Evolutionary conservation across 2,113 vertebrate genomes (phyloP).

Genomic region (Patagioenas fasciata): DNA sequence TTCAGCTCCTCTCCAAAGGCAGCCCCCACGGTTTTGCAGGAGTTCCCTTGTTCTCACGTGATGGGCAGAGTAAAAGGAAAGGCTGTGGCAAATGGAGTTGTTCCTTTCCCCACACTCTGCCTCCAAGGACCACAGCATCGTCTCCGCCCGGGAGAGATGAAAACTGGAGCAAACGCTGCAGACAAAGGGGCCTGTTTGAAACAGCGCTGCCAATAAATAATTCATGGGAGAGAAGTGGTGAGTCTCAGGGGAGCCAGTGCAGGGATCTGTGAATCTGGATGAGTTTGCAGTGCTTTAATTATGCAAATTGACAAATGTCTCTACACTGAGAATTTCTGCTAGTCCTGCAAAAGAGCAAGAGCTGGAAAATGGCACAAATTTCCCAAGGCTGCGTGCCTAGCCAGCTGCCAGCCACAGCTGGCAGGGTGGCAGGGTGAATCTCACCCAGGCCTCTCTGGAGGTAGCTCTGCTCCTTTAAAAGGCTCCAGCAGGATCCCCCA

Average conservation of each 20-base stretch:
- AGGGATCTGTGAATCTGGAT: constrained; percentile 56
- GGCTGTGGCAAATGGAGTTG: neutral
- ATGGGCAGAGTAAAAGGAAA: neutral
- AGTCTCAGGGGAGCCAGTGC: constrained; percentile 48
- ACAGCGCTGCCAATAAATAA: constrained; percentile 26
- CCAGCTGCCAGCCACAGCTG: constrained; percentile 62
- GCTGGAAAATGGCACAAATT: constrained; percentile 24
- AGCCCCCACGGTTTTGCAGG: neutral
- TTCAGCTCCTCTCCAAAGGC: rapidly evolving
- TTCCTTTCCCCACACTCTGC: neutral
- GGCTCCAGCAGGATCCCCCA: neutral
- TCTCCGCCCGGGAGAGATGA: neutral
- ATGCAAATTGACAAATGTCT: constrained; percentile 71
- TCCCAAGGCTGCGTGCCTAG: neutral
- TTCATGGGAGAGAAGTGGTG: constrained; percentile 50
- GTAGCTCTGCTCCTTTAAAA: neutral
- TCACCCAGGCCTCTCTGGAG: neutral
- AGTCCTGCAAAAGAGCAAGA: constrained; percentile 56
- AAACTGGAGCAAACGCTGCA: constrained; percentile 2
- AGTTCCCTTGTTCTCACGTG: neutral
- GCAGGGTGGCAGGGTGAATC: neutral
- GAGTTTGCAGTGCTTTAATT: constrained; percentile 71
- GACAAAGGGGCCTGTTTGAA: constrained; percentile 33
- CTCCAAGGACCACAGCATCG: neutral
- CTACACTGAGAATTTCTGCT: constrained; percentile 45